Evolutionary conservation across 2,888 invertebrate genomes (phyloP), one percentile per base, ranked within the genome.

Genomic region (Phasia obesa): DNA sequence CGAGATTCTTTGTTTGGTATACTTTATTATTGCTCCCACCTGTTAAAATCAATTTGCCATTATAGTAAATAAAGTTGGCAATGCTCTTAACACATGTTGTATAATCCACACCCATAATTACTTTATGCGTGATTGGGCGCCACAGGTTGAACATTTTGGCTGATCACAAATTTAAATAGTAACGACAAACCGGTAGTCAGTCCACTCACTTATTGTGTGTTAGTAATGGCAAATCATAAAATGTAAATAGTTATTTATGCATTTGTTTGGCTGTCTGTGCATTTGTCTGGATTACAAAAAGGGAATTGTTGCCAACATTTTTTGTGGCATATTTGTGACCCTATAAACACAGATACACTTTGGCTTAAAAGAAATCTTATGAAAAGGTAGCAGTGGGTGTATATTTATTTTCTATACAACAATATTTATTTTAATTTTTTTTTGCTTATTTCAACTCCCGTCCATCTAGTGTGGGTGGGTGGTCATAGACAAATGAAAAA

Each of bases 361-460:
- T 59, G 67, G 35, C 27, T 62, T 69, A 11, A 17, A 23, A 49
- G 31, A 35, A 42, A 38, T 13, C 6, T 3, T 17, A 47, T 5
- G 51, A 44, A 73, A 53, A 64, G 53, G 83, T 79, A 62, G 83
- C 83, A 79, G 79, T 83, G 83, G 80, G 80, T 83, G 79, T 80
- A 83, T 65, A 51, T 65, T 73, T 17, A 3, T 51, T 62, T 51
- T 7, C 38, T 19, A n/a, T 15, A 23, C 11, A 11, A 35, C 35
- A 35, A 11, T 23, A 19, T 35, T 15, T 60, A 25, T 17, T 44
- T 38, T 0, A 27, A 31, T 53, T 31, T 21, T 1, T 49, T 60
- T 71, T 27, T 27, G 6, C 7, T 35, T 35, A 11, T n/a, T 42
- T 49, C n/a, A 53, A 55, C 60, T 60, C 25, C 62, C n/a, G n/a